Evolutionary conservation across 2,797 vertebrate genomes (phyloP).

Genomic region (Odontamblyopus lacepedii): DNA sequence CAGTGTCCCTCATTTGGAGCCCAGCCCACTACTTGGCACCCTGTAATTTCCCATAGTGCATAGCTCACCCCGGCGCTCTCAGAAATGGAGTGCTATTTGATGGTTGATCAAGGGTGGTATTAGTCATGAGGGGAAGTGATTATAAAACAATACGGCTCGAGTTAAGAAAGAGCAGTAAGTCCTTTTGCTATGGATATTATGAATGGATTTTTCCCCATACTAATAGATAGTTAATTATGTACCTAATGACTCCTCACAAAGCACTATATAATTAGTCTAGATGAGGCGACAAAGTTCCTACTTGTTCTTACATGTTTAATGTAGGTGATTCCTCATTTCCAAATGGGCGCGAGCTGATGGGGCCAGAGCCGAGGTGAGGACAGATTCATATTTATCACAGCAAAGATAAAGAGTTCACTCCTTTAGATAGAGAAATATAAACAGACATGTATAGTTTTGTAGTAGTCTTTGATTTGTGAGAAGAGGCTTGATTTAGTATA

Average conservation of each 20-base stretch:
- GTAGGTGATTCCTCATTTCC: conserved; percentile 73
- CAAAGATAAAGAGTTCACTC: conserved; percentile 3
- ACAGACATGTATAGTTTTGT: not conserved
- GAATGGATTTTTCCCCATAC: conserved; percentile 74
- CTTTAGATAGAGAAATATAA: not conserved
- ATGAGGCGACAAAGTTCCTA: conserved; percentile 76
- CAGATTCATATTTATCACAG: not conserved
- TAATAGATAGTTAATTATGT: conserved; percentile 82
- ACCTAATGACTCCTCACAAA: conserved; percentile 80
- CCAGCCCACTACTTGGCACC: conserved; percentile 1
- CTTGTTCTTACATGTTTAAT: conserved; percentile 82
- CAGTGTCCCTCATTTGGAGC: not conserved
- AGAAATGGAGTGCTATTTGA: conserved; percentile 33
- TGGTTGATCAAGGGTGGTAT: conserved; percentile 49
- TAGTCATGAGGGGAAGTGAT: conserved; percentile 55
- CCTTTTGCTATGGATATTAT: conserved; percentile 69
- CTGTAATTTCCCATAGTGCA: not conserved
- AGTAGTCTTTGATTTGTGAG: not conserved
- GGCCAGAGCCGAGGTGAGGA: conserved; percentile 32
- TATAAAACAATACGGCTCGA: conserved; percentile 62
- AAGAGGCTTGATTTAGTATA: no score
- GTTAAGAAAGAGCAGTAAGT: conserved; percentile 63
- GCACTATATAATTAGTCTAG: conserved; percentile 77
- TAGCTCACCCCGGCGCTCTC: conserved; percentile 4
- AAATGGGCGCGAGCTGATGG: conserved; percentile 62